A percentile compares a stretch with the other conserved stretches of the same genome.
phyloP scores from a whole-genome alignment of 2,888 invertebrate genomes.

The Hoplodrina ambigua region DNA sequence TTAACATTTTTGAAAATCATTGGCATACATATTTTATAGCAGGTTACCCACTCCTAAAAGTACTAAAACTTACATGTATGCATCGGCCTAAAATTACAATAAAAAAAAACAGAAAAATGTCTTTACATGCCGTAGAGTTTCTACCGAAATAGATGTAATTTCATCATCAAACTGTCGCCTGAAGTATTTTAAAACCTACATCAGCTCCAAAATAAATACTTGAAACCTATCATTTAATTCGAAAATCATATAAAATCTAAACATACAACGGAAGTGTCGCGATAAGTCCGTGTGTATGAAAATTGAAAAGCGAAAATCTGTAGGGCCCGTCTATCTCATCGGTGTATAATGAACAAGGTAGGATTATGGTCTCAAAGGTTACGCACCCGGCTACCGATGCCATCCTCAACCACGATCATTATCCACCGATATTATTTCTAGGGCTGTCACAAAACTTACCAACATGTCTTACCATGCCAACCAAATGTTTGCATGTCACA shows the following conservation, averaged over 20 bases:
- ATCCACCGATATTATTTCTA: constrained; percentile 56
- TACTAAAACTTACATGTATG: too few relatives aligned
- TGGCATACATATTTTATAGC: too few relatives aligned
- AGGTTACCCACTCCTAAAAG: too few relatives aligned
- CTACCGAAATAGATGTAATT: too few relatives aligned
- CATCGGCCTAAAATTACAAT: too few relatives aligned
- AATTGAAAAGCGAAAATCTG: constrained; percentile 77
- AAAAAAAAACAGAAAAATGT: too few relatives aligned
- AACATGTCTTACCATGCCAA: too few relatives aligned
- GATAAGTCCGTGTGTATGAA: constrained; percentile 15
- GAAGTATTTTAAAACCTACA: background rate
- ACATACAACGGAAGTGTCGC: constrained; percentile 6
- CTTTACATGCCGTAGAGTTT: too few relatives aligned
- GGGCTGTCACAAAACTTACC: constrained; percentile 62
- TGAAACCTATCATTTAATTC: background rate
- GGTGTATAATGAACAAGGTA: constrained; percentile 84
- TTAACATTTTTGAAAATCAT: too few relatives aligned
- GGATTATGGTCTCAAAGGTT: constrained; percentile 80
- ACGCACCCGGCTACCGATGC: constrained; percentile 70
- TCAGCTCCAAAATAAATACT: background rate
- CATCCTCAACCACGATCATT: constrained; percentile 66
- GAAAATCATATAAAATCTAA: background rate
- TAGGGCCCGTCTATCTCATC: constrained; percentile 74
- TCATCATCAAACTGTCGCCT: too few relatives aligned
- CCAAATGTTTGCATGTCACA: too few relatives aligned